Conservation (phyloP, 2,888 invertebrate genomes). For the Chaetoderma sp. region DNA sequence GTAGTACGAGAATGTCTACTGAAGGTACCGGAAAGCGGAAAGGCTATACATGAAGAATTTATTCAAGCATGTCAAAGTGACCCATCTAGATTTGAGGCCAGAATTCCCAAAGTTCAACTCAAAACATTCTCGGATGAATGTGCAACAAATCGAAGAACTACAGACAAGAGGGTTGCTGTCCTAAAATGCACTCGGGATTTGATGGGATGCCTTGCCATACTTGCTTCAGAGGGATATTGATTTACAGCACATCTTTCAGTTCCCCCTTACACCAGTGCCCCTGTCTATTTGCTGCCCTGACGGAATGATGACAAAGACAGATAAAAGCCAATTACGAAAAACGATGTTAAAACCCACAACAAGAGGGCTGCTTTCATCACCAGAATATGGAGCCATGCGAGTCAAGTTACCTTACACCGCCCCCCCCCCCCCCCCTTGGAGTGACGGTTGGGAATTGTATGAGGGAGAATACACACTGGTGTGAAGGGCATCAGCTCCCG, state of each 20-base stretch:
- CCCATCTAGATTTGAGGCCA: slow-evolving; percentile 13
- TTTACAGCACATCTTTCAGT: slow-evolving; percentile 12
- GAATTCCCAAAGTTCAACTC: slow-evolving; percentile 4
- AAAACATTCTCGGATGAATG: slow-evolving; percentile 16
- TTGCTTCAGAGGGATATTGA: slow-evolving; percentile 11
- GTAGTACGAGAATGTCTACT: slow-evolving; percentile 12
- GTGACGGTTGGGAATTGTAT: not conserved
- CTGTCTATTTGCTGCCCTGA: slow-evolving; percentile 17
- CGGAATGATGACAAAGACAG: slow-evolving; percentile 23
- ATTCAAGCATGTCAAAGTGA: slow-evolving; percentile 12
- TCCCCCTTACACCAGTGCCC: slow-evolving; percentile 22
- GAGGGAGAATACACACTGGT: slow-evolving; percentile 1
- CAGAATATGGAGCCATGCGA: slow-evolving; percentile 6
- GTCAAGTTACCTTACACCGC: not conserved
- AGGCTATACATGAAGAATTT: slow-evolving; percentile 13
- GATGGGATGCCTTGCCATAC: slow-evolving; percentile 12
- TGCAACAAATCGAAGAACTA: not conserved
- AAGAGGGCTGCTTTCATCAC: slow-evolving; percentile 10
- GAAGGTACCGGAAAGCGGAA: slow-evolving; percentile 12
- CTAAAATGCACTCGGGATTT: slow-evolving; percentile 19
- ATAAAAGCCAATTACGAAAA: slow-evolving; percentile 8
- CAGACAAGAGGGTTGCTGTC: not conserved
- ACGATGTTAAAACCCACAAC: slow-evolving; percentile 5
- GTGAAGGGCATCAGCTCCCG: slow-evolving; percentile 2
- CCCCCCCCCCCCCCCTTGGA: not conserved